Percentiles rank a stretch among this genome's conserved stretches.
phyloP scores from a whole-genome alignment of 2,113 vertebrate genomes.

The Podocnemis expansa region DNA sequence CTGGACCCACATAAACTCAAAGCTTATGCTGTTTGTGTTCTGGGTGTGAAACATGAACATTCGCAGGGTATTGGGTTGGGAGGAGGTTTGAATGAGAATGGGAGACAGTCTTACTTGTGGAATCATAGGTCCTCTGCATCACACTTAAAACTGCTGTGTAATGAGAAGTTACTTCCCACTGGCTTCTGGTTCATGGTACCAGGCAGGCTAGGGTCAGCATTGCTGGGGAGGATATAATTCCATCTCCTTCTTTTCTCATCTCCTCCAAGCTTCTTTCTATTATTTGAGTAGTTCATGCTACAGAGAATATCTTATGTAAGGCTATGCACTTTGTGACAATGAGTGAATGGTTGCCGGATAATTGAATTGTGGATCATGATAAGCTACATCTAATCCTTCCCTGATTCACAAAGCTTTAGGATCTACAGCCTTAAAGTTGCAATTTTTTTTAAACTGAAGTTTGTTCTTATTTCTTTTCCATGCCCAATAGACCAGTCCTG shows the following conservation, averaged over 20 bases:
- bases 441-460: background rate
- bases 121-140: background rate
- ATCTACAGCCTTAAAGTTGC: background rate
- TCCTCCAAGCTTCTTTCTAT: background rate
- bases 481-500: background rate
- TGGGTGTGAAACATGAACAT: slow-evolving; percentile 12
- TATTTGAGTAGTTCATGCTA: background rate
- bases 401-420: background rate
- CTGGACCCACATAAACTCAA: slow-evolving; percentile 1
- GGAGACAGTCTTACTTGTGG: background rate
- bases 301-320: background rate
- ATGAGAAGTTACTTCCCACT: background rate
- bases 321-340: background rate
- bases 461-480: background rate
- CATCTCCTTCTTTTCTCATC: background rate
- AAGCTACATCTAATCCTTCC: background rate
- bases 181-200: background rate
- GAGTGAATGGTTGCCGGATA: background rate
- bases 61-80: background rate
- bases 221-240: background rate
- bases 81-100: background rate
- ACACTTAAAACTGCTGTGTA: background rate
- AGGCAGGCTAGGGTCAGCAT: background rate
- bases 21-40: background rate
- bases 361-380: background rate